Conservation (phyloP, 2,113 vertebrate species). For the Piliocolobus tephrosceles region DNA sequence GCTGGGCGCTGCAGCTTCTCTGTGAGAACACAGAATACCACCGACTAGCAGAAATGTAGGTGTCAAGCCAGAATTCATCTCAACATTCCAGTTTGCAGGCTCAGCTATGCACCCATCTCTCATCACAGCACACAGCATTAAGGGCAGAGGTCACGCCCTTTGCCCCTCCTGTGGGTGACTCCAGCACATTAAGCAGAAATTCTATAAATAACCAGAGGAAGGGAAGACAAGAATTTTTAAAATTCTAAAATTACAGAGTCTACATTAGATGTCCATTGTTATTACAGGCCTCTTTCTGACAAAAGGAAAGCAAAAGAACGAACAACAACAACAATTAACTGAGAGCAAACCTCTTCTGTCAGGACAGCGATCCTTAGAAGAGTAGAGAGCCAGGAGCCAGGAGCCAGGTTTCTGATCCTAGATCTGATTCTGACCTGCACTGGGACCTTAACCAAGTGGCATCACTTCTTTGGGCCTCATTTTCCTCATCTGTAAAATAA, state of each 20-base stretch:
- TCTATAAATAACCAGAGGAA: background rate
- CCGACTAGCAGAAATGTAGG: background rate
- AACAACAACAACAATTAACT: too few relatives aligned
- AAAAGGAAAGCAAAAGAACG: background rate
- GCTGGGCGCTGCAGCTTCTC: background rate
- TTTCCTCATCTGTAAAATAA: slow-evolving; percentile 25
- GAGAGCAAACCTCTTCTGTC: background rate
- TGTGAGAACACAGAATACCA: background rate
- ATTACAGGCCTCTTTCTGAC: background rate
- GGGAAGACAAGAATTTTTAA: background rate
- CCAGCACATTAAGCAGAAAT: background rate
- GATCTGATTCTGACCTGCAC: background rate
- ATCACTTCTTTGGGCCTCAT: slow-evolving; percentile 37
- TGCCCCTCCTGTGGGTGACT: accelerated
- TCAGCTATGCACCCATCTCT: accelerated
- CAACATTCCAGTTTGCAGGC: accelerated
- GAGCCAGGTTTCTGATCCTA: background rate
- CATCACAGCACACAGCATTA: accelerated
- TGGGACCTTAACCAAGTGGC: slow-evolving; percentile 7
- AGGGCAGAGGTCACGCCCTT: background rate
- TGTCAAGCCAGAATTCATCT: accelerated
- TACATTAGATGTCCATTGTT: background rate
- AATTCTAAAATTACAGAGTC: background rate
- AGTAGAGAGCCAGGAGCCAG: background rate
- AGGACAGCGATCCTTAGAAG: background rate